Conservation (phyloP, 2,888 invertebrate species). For the Mystacides longicornis region DNA sequence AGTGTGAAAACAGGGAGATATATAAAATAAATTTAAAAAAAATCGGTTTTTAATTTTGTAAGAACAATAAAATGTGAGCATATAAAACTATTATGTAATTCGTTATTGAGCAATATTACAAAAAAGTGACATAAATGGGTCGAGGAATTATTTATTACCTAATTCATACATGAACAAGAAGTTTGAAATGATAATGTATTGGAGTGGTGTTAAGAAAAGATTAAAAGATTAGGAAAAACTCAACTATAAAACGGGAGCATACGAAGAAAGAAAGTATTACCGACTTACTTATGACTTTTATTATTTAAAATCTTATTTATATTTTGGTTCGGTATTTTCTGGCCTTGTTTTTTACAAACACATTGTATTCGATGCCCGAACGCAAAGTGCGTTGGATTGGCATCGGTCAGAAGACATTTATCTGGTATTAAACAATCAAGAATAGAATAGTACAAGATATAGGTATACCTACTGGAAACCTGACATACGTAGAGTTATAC, state of each 20-base stretch:
- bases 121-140: not conserved
- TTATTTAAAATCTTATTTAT: constrained; percentile 18
- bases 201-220: not conserved
- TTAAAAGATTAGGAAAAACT: not conserved
- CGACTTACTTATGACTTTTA: constrained; percentile 2
- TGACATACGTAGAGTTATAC: constrained; percentile 22
- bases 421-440: constrained; percentile 24
- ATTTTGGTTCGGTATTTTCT: constrained; percentile 26
- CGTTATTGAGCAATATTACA: not conserved
- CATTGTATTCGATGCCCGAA: constrained; percentile 15
- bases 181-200: not conserved
- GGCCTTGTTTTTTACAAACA: constrained; percentile 23
- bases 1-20: no score
- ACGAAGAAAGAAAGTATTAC: not conserved
- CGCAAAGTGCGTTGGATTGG: constrained; percentile 13
- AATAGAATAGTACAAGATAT: no score
- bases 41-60: not conserved
- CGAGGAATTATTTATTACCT: not conserved
- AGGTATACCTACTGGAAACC: constrained; percentile 24
- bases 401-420: constrained; percentile 18
- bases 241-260: not conserved
- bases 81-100: not conserved
- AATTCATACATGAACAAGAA: not conserved
- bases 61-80: not conserved
- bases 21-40: not conserved